Conservation (phyloP, 2,113 vertebrate species). For the Sterrhoptilus dennistouni region DNA sequence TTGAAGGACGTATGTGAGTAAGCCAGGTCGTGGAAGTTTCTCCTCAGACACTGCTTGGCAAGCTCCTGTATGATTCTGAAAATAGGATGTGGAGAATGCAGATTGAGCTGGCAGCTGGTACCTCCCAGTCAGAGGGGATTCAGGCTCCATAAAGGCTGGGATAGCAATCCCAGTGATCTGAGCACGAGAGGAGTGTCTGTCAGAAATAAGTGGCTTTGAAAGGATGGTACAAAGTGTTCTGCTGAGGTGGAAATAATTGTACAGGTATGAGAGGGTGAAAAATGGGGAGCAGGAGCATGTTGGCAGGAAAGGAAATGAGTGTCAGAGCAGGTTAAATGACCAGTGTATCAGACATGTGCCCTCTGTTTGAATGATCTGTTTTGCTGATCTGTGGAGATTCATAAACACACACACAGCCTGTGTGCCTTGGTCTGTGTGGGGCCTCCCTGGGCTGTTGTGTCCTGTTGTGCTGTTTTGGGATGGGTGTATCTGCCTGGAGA, state of each 20-base stretch:
- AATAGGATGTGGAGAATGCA: not conserved
- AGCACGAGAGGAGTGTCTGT: not conserved
- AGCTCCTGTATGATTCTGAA: not conserved
- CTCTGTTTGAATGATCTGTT: not conserved
- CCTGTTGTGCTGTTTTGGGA: not conserved
- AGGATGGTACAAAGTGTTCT: not conserved
- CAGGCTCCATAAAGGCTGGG: not conserved
- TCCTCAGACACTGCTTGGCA: not conserved
- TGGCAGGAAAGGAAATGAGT: not conserved
- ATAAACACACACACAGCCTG: rapidly evolving
- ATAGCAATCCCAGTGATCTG: not conserved
- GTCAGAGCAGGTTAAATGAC: not conserved
- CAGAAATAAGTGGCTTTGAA: not conserved
- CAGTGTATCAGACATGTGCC: not conserved
- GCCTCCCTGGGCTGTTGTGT: not conserved
- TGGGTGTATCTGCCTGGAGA: rapidly evolving
- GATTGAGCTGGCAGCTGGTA: not conserved
- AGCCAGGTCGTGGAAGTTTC: not conserved
- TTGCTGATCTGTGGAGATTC: not conserved
- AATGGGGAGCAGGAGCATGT: not conserved
- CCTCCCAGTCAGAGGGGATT: not conserved
- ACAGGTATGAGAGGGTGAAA: not conserved
- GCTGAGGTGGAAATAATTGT: not conserved
- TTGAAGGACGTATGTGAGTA: not conserved
- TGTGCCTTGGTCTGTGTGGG: not conserved